Evolutionary conservation across 1,140 invertebrate genomes (phyloP), one percentile per base, ranked within the genome.

Genomic region (Saccostrea glomerata): DNA sequence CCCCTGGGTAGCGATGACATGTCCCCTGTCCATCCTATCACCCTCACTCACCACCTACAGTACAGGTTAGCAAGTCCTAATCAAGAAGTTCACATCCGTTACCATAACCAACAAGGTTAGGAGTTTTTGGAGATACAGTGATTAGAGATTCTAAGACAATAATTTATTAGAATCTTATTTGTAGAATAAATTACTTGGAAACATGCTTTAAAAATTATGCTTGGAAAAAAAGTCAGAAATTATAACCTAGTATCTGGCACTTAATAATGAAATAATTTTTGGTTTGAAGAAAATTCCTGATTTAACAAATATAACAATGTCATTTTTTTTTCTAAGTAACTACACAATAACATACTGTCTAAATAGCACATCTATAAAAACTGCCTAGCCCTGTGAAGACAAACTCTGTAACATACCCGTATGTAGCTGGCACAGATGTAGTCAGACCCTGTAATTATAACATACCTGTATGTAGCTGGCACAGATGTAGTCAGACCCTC

Each of bases 381-480:
- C 5, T 47, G 47, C 6, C n/a, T 63, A 63, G 15, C 58, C n/a
- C 1, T 63, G n/a, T 63, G 58, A 20, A 63, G 58, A 47, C 58
- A 20, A 2, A 20, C 13, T 20, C 15, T 20, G 58, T 63, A n/a
- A 63, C 17, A n/a, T 63, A 77, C 70, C 70, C 36, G 25, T 60
- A 60, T 60, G 58, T 60, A 60, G 58, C 58, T 60, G 58, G 12
- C 58, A 58, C 15, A 58, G 56, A 58, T 58, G 15, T 17, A 11
- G 15, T 58, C 15, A 13, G 56, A 13, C 11, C 11, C 56, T 58
- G 56, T 11, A 11, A 58, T 58, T 17, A 20, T 60, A 20, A 60
- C 13, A 25, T 73, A 77, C 70, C 70, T 77, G 25, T 77, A 77
- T 77, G 70, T 77, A 77, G 23, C 25, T 30, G 23, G 70, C 70